phyloP scores from a whole-genome alignment of 92 coral and sea anemone species.

The Ricordea florida region DNA sequence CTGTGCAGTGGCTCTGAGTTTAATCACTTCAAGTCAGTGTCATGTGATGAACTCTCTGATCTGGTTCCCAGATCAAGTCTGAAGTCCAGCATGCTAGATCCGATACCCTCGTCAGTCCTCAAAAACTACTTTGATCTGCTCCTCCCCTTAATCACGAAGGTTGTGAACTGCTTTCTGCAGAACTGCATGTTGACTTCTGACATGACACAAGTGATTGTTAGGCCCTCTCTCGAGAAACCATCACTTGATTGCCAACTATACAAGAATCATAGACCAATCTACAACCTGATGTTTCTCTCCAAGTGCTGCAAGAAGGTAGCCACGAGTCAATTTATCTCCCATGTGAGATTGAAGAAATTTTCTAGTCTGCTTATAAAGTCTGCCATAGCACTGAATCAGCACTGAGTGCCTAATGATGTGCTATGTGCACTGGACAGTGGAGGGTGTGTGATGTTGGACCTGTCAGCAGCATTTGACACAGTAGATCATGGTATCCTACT shows the following conservation, averaged over 20 bases:
- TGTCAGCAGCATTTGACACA: too few relatives aligned
- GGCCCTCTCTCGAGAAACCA: too few relatives aligned
- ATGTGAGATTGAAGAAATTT: not conserved
- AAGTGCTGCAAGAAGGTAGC: slow-evolving; percentile 13
- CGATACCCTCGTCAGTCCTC: too few relatives aligned
- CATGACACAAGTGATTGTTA: too few relatives aligned
- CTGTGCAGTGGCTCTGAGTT: not conserved
- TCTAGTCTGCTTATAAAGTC: slow-evolving; percentile 3
- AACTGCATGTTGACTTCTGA: not conserved
- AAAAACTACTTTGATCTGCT: slow-evolving; percentile 5
- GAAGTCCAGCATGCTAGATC: too few relatives aligned
- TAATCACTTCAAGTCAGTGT: slow-evolving; percentile 6
- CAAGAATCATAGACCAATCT: too few relatives aligned
- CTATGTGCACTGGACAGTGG: too few relatives aligned
- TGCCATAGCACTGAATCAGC: slow-evolving; percentile 4
- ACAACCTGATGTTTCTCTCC: slow-evolving; percentile 22
- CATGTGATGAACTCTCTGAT: slow-evolving; percentile 8
- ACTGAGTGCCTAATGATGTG: too few relatives aligned
- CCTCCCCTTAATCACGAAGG: not conserved
- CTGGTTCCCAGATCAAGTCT: slow-evolving; percentile 10
- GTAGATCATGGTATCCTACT: too few relatives aligned
- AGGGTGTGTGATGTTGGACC: too few relatives aligned
- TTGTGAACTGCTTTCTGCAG: slow-evolving; percentile 1
- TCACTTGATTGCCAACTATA: not conserved
- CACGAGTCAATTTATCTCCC: slow-evolving; percentile 14